Conservation (phyloP, 2,113 vertebrate species). For the Sigmodon hispidus region DNA sequence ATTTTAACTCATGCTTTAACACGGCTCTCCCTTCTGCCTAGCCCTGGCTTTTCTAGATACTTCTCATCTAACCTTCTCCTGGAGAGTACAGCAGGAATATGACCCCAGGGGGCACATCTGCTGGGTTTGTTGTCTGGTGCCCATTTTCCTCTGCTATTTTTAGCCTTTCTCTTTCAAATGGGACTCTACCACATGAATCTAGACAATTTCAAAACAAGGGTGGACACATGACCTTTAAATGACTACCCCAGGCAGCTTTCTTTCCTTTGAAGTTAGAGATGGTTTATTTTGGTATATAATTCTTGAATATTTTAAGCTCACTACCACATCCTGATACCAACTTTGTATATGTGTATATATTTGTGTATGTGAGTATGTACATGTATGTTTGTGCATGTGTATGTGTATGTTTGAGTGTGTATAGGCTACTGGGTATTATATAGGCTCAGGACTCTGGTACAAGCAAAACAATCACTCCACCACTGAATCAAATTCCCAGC, state of each 20-base stretch:
- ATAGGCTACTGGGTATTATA: neutral
- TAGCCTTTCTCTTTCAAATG: neutral
- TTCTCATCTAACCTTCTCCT: neutral
- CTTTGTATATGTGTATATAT: neutral
- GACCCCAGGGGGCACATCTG: neutral
- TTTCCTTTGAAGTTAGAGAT: neutral
- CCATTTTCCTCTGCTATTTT: neutral
- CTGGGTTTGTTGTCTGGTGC: neutral
- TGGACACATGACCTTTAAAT: neutral
- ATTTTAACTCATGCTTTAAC: neutral
- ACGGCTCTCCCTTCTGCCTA: neutral
- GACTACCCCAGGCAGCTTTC: neutral
- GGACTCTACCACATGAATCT: neutral
- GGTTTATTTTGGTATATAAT: slow-evolving; percentile 31
- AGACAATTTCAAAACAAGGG: neutral
- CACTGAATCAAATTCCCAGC: neutral
- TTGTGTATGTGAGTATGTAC: neutral
- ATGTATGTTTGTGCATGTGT: neutral
- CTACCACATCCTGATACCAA: neutral
- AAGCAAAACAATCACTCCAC: neutral
- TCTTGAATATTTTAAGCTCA: neutral
- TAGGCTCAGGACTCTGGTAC: neutral
- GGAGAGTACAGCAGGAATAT: neutral
- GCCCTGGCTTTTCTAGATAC: neutral
- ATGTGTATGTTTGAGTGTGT: neutral